Conservation (phyloP, 2,113 vertebrate genomes). For the Prietella phreatophila region DNA sequence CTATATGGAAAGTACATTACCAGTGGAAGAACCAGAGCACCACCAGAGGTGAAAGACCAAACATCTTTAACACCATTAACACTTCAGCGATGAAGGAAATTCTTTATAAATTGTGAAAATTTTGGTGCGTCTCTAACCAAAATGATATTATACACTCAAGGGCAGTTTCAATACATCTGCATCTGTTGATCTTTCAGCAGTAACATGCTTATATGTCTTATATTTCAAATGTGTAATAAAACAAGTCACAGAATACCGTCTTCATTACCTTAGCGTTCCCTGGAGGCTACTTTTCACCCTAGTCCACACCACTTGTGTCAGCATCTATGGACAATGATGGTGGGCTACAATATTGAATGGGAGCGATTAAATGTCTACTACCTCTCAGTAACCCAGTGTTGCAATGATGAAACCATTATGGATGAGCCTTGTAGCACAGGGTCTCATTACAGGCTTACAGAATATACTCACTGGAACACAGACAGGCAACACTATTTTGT, state of each 20-base stretch:
- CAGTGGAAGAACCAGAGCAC: not conserved
- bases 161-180: not conserved
- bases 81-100: not conserved
- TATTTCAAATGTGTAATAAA: not conserved
- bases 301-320: conserved; percentile 3
- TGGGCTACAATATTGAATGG: not conserved
- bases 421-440: not conserved
- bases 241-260: not conserved
- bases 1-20: conserved; percentile 2
- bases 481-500: not conserved
- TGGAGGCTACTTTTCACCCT: not conserved
- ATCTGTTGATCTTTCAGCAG: conserved; percentile 2
- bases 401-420: not conserved
- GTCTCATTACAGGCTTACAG: not conserved
- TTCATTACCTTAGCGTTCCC: not conserved
- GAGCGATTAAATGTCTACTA: not conserved
- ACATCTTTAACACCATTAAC: not conserved
- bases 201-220: not conserved
- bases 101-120: not conserved
- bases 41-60: not conserved
- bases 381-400: not conserved
- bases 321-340: conserved; percentile 1
- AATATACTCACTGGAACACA: not conserved
- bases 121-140: not conserved
- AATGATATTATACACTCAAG: not conserved